These are phyloP conservation scores for Paralichthys olivaceus DNA, from an alignment of 2,113 vertebrate genomes.

Conservation along the genomic window DNA sequence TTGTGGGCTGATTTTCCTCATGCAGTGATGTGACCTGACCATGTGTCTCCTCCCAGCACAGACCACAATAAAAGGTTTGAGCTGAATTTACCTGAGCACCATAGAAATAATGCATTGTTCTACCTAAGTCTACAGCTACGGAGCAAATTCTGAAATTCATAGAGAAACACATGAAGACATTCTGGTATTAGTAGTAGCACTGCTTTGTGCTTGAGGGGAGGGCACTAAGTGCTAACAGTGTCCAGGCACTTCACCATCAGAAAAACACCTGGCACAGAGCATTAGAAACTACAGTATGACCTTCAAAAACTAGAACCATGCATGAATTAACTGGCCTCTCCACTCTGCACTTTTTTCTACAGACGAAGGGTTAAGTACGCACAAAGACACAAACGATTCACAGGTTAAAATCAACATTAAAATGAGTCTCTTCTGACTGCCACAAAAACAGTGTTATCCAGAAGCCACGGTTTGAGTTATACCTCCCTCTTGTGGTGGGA, in stretches of 20 bases:
- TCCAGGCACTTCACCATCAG: constrained; percentile 72
- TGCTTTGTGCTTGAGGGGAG: constrained; percentile 61
- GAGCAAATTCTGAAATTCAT: constrained; percentile 46
- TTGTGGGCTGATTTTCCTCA: constrained; percentile 50
- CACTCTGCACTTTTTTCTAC: constrained; percentile 67
- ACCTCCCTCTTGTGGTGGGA: constrained; percentile 51
- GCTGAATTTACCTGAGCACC: constrained; percentile 70
- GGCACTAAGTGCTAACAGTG: constrained; percentile 72
- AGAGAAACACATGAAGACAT: constrained; percentile 62
- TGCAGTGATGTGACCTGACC: constrained; percentile 64
- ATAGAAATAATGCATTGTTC: constrained; percentile 58
- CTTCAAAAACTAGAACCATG: constrained; percentile 75
- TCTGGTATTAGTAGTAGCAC: constrained; percentile 56
- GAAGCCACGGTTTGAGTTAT: constrained; percentile 61
- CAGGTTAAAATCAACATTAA: constrained; percentile 69
- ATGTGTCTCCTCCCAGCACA: constrained; percentile 45
- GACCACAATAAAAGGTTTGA: constrained; percentile 44
- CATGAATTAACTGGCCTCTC: constrained; percentile 64
- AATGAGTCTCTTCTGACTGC: constrained; percentile 69
- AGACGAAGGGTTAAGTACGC: constrained; percentile 70
- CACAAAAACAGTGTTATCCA: constrained; percentile 59
- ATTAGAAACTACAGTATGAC: constrained; percentile 69
- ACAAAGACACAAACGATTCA: constrained; percentile 76
- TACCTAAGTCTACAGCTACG: constrained; percentile 63
- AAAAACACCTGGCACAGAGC: constrained; percentile 70